Base-by-base conservation (phyloP, 2,113 vertebrate species). In the Cinclus mexicanus region DNA sequence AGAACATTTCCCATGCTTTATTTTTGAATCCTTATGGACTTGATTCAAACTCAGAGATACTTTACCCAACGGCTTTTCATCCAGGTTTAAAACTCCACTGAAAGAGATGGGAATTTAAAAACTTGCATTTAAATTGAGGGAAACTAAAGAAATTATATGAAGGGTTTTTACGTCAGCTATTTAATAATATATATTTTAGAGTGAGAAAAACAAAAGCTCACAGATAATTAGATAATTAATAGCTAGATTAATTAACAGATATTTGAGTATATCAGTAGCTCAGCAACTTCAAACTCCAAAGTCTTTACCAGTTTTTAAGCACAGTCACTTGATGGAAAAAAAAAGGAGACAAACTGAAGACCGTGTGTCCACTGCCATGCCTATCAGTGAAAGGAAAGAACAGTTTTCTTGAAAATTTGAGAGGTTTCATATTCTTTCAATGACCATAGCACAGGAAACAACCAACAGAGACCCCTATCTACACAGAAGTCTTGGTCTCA, bases 21-120 rank as follows among this genome's bases (percentile, higher is more conserved):
- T 95, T 92, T 96, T 86, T 91, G 50, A 87, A 93, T 93, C 63
- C 64, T 80, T 42, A 49, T 33, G 53, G 90, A 86, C 68, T 92
- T 63, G 71, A 94, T 90, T 91, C 42, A 88, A 80, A 80, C 41
- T 91, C 79, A 81, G 57, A 77, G 33, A 61, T 79, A 71, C 63
- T 88, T 83, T 86, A 81, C 25, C n/a, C 55, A 46, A 59, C 0
- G 0, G 39, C 33, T 83, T 96, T 95, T 83, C 50, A 77, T 56
- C 55, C 52, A 77, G 39, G 90, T 90, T 64, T 92, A 86, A 88
- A 90, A 63, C 6, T 57, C 29, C 11, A 31, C 19, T 65, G 37
- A 77, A 87, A 80, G 55, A 83, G 50, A 79, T 0, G 12, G 26
- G 35, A 90, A 88, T 94, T 91, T 44, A 9, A 91, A 96, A 93